These are phyloP conservation scores for Riptortus pedestris DNA, from an alignment of 1,140 invertebrate genomes.

Conservation along the genomic window DNA sequence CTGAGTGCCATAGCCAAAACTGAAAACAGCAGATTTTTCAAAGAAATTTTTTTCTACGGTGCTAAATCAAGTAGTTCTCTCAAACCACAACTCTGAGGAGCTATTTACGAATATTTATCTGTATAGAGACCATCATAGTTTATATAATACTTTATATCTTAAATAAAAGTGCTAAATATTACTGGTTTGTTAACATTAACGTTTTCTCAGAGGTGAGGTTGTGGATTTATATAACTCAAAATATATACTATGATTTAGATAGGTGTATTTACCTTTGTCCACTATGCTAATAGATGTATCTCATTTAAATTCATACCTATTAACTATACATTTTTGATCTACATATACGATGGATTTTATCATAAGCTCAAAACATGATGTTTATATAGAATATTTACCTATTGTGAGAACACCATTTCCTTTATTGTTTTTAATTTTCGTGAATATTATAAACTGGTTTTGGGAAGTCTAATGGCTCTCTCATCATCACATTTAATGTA, in stretches of 20 bases:
- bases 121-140: not conserved
- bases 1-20: conserved; percentile 21
- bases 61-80: conserved; percentile 2
- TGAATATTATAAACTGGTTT: not conserved
- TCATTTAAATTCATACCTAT: conserved; percentile 3
- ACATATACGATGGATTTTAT: conserved; percentile 5
- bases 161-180: not conserved
- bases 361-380: conserved; percentile 12
- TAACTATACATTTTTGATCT: conserved; percentile 9
- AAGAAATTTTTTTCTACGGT: conserved; percentile 4
- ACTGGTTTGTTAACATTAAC: not conserved
- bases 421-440: not conserved
- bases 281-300: conserved; percentile 3
- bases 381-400: not conserved
- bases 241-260: conserved; percentile 6
- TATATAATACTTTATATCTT: not conserved
- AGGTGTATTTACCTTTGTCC: conserved; percentile 14
- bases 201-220: conserved; percentile 8
- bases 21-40: not conserved
- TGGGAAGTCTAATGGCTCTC: not conserved
- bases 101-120: not conserved
- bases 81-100: conserved; percentile 7
- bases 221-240: conserved; percentile 1
- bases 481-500: not conserved
- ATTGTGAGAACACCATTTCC: conserved; percentile 8